Base-by-base conservation (phyloP, 2,797 vertebrate species). In the Cirrhinus molitorella region DNA sequence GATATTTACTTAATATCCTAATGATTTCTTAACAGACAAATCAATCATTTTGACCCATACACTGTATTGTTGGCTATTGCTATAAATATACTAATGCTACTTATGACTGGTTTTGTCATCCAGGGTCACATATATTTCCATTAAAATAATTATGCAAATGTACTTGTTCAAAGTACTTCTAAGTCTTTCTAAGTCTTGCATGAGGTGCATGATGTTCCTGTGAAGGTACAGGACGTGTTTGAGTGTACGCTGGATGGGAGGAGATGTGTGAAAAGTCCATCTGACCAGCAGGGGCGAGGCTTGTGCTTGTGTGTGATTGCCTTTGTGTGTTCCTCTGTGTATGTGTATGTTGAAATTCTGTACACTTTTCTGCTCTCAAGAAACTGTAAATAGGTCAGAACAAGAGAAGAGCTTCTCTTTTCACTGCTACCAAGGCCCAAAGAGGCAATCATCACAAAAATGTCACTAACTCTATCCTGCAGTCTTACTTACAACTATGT, bases 381-480 rank as follows among this genome's bases (percentile, higher is more conserved):
- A 84, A 71, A 49, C 61, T 67, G 57, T 80, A 87, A 87, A 84
- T 87, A 83, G 86, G 86, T 87, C 85, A 87, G 80, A 86, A 63
- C 66, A 76, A 61, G 76, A 87, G 45, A 55, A 47, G 86, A 82
- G 76, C 79, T 51, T 63, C 70, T 75, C 83, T 79, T 53, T 83
- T 63, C 79, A 74, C 53, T 16, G n/a, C 68, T 65, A 47, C 23
- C 49, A 23, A 45, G 40, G 47, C 37, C 51, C 78, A 81, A 31
- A 80, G 75, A 78, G 73, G 12, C 37, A 68, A 45, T 57, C 23
- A 55, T 55, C 45, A 67, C 31, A 47, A 51, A 43, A 43, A 43
- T 19, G 19, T 79, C 61, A 81, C 53, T 59, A 49, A 21, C 59
- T 31, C 13, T 23, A 51, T 45, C 47, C 70, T 77, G 51, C 34